phyloP scores from a whole-genome alignment of 2,797 vertebrate genomes.

The Sitta carolinensis region DNA sequence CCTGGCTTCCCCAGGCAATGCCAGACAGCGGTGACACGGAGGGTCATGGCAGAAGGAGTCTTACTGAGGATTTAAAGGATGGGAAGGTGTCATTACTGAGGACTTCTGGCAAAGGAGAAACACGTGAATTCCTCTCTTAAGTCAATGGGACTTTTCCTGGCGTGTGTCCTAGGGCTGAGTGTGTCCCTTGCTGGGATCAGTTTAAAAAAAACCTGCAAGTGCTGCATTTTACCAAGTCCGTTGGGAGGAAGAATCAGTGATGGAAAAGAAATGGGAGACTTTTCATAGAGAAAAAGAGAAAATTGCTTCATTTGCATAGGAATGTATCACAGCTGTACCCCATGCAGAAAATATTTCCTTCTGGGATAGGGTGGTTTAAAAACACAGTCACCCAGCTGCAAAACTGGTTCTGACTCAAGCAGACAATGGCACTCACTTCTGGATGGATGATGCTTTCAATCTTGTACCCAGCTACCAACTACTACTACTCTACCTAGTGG shows the following conservation, averaged over 20 bases:
- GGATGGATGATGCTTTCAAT: not conserved
- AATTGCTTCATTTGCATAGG: slow-evolving; percentile 52
- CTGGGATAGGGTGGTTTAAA: not conserved
- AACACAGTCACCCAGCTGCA: not conserved
- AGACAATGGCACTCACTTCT: not conserved
- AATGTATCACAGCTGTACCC: slow-evolving; percentile 43
- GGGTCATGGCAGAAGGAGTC: not conserved
- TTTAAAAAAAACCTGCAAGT: not conserved
- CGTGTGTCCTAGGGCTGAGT: not conserved
- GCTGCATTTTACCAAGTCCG: not conserved
- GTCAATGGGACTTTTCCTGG: not conserved
- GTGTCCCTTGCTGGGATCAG: not conserved
- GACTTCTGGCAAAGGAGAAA: not conserved
- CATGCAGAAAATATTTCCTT: not conserved
- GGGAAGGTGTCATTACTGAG: not conserved
- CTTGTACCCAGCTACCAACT: not conserved
- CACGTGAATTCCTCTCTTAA: not conserved
- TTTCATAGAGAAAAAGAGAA: slow-evolving; percentile 14
- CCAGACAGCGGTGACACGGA: not conserved
- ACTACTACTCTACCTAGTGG: not conserved
- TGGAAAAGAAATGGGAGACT: slow-evolving; percentile 24
- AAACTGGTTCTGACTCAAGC: not conserved
- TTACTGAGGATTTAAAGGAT: not conserved
- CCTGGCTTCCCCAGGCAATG: not conserved
- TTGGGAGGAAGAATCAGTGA: not conserved